A percentile compares a stretch with the other conserved stretches of the same genome.
Conservation (phyloP, 2,797 vertebrate species). For the Pangasius sanitwongsei region DNA sequence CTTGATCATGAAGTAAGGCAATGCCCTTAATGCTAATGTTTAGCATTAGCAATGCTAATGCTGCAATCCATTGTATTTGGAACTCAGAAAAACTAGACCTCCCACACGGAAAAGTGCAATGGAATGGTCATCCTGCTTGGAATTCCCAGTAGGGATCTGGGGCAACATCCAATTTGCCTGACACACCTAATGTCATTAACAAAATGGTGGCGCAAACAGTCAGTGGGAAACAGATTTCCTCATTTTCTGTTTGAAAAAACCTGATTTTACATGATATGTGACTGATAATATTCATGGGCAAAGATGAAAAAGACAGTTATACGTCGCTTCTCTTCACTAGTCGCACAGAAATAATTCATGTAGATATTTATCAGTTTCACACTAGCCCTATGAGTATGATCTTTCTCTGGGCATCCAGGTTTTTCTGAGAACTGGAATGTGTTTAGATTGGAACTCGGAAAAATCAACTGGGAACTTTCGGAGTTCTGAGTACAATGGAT, state of each 20-base stretch:
- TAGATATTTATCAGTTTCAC: neutral
- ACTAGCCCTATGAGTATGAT: neutral
- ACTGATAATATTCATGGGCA: neutral
- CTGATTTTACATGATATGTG: neutral
- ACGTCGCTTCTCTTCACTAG: neutral
- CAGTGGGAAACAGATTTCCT: neutral
- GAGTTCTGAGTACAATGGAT: neutral
- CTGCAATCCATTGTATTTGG: neutral
- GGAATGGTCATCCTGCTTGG: neutral
- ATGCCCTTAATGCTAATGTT: neutral
- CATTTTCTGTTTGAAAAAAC: neutral
- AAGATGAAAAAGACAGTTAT: neutral
- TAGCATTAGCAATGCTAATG: neutral
- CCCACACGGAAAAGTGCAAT: neutral
- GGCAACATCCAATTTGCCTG: neutral
- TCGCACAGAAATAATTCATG: neutral
- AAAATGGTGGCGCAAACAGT: neutral
- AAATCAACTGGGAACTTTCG: neutral
- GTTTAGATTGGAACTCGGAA: neutral
- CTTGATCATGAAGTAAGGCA: neutral
- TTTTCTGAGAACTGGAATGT: neutral
- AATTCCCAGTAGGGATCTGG: neutral
- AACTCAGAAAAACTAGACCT: neutral
- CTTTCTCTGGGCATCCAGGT: neutral
- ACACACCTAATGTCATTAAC: neutral